phyloP scores from a whole-genome alignment of 1,140 invertebrate genomes.

The Bombus waltoni region DNA sequence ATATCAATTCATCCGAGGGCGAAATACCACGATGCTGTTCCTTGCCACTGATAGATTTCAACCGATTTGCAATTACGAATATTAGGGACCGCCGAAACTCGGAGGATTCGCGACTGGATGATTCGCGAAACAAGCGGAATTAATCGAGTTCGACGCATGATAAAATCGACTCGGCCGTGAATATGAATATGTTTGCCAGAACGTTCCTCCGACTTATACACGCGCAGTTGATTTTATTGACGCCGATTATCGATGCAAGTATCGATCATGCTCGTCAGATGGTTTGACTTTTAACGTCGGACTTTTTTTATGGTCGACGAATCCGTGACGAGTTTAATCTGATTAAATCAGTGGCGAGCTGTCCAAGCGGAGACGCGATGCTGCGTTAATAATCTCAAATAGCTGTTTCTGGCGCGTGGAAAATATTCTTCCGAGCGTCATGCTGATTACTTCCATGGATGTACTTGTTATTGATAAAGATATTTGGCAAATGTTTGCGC shows the following conservation, averaged over 20 bases:
- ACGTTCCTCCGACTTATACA: neutral
- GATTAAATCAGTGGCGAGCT: neutral
- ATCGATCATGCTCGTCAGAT: neutral
- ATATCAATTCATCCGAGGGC: too few species aligned
- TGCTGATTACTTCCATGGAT: too few species aligned
- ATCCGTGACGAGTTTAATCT: neutral
- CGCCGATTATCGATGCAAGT: neutral
- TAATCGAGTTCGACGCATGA: constrained; percentile 13
- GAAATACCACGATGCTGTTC: too few species aligned
- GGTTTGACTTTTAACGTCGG: neutral
- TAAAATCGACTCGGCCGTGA: neutral
- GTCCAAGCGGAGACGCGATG: neutral
- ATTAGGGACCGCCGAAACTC: constrained; percentile 6
- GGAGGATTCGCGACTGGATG: neutral
- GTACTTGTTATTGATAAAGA: too few species aligned
- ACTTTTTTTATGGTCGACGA: neutral
- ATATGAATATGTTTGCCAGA: neutral
- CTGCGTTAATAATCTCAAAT: neutral
- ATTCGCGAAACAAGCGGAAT: constrained; percentile 11
- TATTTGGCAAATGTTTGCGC: too few species aligned
- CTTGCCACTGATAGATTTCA: neutral
- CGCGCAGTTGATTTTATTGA: neutral
- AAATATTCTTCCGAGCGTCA: too few species aligned
- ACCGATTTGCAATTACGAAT: constrained; percentile 17
- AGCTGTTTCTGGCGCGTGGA: neutral